A percentile compares a stretch with the other conserved stretches of the same genome.
Conservation (phyloP, 2,888 invertebrate genomes). For the Drosophila falleni region DNA sequence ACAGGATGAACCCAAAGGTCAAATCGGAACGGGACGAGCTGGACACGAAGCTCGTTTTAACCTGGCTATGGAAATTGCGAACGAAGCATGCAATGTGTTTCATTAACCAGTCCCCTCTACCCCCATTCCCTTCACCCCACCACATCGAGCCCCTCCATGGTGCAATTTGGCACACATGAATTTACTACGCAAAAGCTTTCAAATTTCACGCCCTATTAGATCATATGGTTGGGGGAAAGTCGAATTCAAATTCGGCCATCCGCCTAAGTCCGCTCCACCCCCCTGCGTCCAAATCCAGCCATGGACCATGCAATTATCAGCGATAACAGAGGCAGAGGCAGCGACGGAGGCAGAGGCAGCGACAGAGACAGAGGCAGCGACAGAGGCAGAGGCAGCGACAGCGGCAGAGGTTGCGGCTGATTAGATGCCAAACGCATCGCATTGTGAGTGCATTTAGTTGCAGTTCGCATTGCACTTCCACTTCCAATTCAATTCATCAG, state of each 20-base stretch:
- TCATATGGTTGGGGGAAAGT: slow-evolving; percentile 14
- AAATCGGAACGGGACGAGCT: slow-evolving; percentile 28
- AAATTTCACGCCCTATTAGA: slow-evolving; percentile 63
- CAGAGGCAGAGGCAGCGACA: slow-evolving; percentile 18
- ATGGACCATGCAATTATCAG: slow-evolving; percentile 49
- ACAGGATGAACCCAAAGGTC: slow-evolving; percentile 37
- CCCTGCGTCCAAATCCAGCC: neutral
- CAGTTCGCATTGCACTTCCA: slow-evolving; percentile 9
- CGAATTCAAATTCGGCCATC: neutral
- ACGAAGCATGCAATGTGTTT: slow-evolving; percentile 44
- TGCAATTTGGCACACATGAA: slow-evolving; percentile 45
- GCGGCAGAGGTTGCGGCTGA: slow-evolving; percentile 24
- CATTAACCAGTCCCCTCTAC: slow-evolving; percentile 13
- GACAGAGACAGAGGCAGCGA: slow-evolving; percentile 5
- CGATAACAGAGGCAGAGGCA: neutral
- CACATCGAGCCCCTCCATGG: neutral
- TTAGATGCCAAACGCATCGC: slow-evolving; percentile 28
- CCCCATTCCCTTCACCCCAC: neutral
- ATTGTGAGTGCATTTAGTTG: slow-evolving; percentile 18
- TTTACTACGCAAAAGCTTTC: slow-evolving; percentile 46
- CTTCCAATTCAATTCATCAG: slow-evolving; percentile 33
- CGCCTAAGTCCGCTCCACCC: too few species aligned
- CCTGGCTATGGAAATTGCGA: slow-evolving; percentile 19
- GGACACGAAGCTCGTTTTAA: slow-evolving; percentile 31
- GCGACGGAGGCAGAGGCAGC: too few species aligned